Percentiles rank a stretch among this genome's conserved stretches.
Conservation (phyloP, 2,888 invertebrate species). For the Nezara viridula region DNA sequence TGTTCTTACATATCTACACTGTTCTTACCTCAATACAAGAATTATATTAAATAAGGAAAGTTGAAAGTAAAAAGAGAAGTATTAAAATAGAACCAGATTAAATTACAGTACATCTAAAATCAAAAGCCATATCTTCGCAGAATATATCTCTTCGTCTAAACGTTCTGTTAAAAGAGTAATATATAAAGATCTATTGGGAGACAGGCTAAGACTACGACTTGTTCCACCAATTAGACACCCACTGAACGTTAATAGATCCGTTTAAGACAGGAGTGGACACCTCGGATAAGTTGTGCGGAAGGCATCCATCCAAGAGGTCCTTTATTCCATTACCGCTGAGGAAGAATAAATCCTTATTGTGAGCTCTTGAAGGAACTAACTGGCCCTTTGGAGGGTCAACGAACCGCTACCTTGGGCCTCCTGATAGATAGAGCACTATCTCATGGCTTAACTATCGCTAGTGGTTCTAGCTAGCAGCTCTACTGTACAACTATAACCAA, state of each 20-base stretch:
- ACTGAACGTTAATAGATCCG: conserved; percentile 17
- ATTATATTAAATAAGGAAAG: too few relatives aligned
- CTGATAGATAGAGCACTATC: not conserved
- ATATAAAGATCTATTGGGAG: not conserved
- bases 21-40: too few relatives aligned
- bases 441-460: not conserved
- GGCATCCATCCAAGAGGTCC: conserved; percentile 30
- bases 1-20: too few relatives aligned
- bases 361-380: not conserved
- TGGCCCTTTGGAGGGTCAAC: conserved; percentile 43
- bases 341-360: conserved; percentile 51
- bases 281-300: conserved; percentile 11
- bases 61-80: too few relatives aligned
- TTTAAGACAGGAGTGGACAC: conserved; percentile 31
- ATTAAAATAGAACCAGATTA: not conserved
- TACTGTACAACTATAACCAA: too few relatives aligned
- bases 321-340: conserved; percentile 45
- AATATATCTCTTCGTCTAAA: not conserved
- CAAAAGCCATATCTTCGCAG: too few relatives aligned
- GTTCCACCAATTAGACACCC: not conserved
- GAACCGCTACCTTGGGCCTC: conserved; percentile 31
- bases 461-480: too few relatives aligned
- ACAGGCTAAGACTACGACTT: not conserved
- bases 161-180: not conserved
- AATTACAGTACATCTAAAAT: not conserved